Evolutionary conservation across 1,140 invertebrate species (phyloP).

Genomic region (Formica selysi): DNA sequence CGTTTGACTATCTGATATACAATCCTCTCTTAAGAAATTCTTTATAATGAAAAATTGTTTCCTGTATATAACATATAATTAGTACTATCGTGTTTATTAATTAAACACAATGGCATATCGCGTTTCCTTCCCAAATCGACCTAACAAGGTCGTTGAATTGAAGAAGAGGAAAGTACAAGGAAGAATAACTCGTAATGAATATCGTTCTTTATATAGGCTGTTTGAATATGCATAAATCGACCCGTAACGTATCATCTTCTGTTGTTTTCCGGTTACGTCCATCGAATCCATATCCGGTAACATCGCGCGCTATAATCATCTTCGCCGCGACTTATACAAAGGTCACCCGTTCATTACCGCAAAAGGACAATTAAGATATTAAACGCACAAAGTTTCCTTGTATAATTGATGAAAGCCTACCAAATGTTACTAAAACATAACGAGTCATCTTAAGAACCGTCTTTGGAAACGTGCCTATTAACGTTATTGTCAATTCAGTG

Average conservation of each 20-base stretch:
- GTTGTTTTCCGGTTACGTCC: slow-evolving; percentile 31
- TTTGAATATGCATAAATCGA: neutral
- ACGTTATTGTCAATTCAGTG: slow-evolving; percentile 12
- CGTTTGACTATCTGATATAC: neutral
- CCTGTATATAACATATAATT: neutral
- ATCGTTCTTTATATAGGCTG: neutral
- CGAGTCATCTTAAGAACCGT: slow-evolving; percentile 44
- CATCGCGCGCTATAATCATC: neutral
- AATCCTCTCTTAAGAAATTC: neutral
- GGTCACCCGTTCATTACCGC: slow-evolving; percentile 37
- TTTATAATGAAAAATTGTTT: slow-evolving; percentile 1
- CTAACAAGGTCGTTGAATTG: neutral
- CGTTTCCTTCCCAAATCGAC: neutral
- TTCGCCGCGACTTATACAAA: slow-evolving; percentile 20
- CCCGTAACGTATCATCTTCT: slow-evolving; percentile 10
- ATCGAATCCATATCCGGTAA: slow-evolving; percentile 18
- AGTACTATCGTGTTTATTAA: neutral
- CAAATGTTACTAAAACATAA: slow-evolving; percentile 63
- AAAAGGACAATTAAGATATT: slow-evolving; percentile 13
- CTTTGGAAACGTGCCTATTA: neutral
- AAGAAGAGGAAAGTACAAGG: neutral
- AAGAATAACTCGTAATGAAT: slow-evolving; percentile 14
- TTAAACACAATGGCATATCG: neutral
- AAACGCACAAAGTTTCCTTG: slow-evolving; percentile 21
- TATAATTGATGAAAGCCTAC: slow-evolving; percentile 46